These are phyloP conservation scores for Listrodromus nycthemerus DNA, from an alignment of 2,888 invertebrate species.

Conservation along the genomic window DNA sequence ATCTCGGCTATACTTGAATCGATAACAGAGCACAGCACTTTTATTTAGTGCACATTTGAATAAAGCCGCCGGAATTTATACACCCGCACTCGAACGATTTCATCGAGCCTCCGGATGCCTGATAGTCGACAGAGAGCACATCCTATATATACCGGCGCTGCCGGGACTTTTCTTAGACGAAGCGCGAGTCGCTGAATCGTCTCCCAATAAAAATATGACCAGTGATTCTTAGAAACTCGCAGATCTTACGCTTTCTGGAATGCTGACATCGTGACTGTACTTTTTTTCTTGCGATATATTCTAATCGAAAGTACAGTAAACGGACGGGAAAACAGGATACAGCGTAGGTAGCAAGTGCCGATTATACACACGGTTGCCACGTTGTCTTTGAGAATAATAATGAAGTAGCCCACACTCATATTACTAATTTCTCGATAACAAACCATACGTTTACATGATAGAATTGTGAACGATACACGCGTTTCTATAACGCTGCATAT, in stretches of 20 bases:
- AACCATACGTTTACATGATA: not conserved
- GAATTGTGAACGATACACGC: not conserved
- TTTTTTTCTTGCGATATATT: constrained; percentile 21
- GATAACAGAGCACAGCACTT: not conserved
- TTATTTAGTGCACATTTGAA: constrained; percentile 37
- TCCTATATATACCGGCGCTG: not conserved
- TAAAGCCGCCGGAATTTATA: constrained; percentile 45
- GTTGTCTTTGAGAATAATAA: constrained; percentile 24
- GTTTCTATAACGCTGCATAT: constrained; percentile 23
- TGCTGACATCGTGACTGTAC: not conserved
- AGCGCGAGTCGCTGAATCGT: constrained; percentile 15
- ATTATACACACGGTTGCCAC: constrained; percentile 44
- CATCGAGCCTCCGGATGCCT: not conserved
- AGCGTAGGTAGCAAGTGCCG: constrained; percentile 29
- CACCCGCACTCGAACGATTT: constrained; percentile 23
- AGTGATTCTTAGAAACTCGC: constrained; percentile 40
- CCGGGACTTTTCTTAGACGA: not conserved
- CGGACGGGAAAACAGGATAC: not conserved
- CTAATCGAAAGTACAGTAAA: constrained; percentile 28
- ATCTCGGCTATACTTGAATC: not conserved
- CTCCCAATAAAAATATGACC: constrained; percentile 52
- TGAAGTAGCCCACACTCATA: not conserved
- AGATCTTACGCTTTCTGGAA: constrained; percentile 14
- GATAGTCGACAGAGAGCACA: not conserved
- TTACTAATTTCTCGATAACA: not conserved